Percentiles rank a stretch among this genome's conserved stretches.
phyloP scores from a whole-genome alignment of 2,113 vertebrate genomes.

The Eptesicus fuscus region DNA sequence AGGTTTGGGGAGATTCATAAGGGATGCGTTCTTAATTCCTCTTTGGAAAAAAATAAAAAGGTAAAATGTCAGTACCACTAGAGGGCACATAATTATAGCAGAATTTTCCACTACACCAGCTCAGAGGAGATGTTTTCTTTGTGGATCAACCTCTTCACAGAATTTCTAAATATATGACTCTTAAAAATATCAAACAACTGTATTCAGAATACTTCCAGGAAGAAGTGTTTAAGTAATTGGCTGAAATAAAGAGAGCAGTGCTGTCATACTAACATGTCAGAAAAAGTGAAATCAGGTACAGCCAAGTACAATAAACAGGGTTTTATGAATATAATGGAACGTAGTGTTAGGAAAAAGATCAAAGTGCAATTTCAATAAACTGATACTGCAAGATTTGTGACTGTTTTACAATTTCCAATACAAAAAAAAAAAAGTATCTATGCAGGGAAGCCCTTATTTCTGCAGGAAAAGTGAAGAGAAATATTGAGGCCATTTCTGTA shows the following conservation, averaged over 20 bases:
- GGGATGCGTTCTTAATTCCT: not conserved
- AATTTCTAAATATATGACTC: slow-evolving; percentile 23
- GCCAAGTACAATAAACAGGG: not conserved
- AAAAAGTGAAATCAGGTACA: slow-evolving; percentile 39
- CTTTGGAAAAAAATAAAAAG: not conserved
- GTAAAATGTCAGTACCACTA: slow-evolving; percentile 79
- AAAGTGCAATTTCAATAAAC: slow-evolving; percentile 71
- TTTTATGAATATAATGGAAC: slow-evolving; percentile 37
- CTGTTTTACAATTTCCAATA: not conserved
- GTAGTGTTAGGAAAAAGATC: slow-evolving; percentile 45
- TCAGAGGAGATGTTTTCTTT: slow-evolving; percentile 5
- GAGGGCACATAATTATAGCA: slow-evolving; percentile 84
- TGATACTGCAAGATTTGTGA: slow-evolving; percentile 23
- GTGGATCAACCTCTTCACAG: not conserved
- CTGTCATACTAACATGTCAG: not conserved
- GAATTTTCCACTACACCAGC: slow-evolving; percentile 56
- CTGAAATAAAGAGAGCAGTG: not conserved
- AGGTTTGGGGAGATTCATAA: not conserved
- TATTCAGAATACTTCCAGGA: slow-evolving; percentile 17
- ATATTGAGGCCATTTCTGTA: not conserved
- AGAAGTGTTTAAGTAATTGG: not conserved
- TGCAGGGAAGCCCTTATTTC: not conserved
- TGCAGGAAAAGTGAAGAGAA: not conserved
- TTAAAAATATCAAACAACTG: slow-evolving; percentile 29
- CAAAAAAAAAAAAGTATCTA: not conserved